Base-by-base conservation (phyloP, 2,797 vertebrate species). In the Etheostoma perlongum region DNA sequence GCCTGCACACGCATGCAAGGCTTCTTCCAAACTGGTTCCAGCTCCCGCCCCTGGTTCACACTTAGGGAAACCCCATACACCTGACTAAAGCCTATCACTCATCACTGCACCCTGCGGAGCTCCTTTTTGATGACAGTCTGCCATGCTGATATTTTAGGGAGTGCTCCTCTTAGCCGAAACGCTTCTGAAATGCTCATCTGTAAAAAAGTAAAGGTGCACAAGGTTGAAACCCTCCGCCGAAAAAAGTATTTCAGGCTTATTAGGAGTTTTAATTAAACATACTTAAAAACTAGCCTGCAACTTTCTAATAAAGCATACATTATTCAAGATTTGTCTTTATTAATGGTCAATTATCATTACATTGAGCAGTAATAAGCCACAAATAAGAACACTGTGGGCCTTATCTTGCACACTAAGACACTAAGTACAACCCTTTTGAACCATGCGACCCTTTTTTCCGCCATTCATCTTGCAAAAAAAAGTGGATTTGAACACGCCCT, bases 11-110 rank as follows among this genome's bases (percentile, higher is more conserved):
- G 44, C 79, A 89, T 52, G 59, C 27, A 0, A 63, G 27, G 53
- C 79, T 68, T 63, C 54, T 78, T 75, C 75, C 64, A 88, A 89
- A 88, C 72, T 64, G 69, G 64, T 71, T 90, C 82, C 81, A 89
- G 90, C 80, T 87, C 78, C 75, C 51, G 53, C 65, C 80, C 79
- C 75, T 83, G 84, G 76, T 71, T 76, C 66, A 65, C 36, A 68
- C 33, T 0, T 59, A 78, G 83, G 87, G 86, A 86, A 91, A 83
- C 84, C 75, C 79, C 70, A 53, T 14, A 55, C 6, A 4, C 23
- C 66, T 76, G 67, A 82, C 47, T 74, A 75, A 61, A 30, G 74
- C 54, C 54, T 21, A 48, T 76, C 68, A 52, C 54, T 54, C 51
- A 14, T 72, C 51, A 30, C 1, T 46, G 60, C 55, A 46, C 65